These are phyloP conservation scores for Euglossa dilemma DNA, from an alignment of 1,140 invertebrate species.

Conservation along the genomic window DNA sequence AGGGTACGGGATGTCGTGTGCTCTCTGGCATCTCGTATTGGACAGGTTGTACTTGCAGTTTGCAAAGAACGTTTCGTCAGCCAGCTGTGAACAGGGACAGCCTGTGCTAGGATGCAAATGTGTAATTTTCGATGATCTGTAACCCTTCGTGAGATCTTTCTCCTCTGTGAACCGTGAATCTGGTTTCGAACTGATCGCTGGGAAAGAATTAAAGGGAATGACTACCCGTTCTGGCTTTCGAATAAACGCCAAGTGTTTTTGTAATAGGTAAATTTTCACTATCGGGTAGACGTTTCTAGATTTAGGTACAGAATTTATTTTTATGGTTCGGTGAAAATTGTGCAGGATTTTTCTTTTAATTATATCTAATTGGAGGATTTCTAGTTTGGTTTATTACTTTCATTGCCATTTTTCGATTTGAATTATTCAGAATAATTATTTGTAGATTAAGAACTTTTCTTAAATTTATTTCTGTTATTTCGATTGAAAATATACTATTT, in stretches of 20 bases:
- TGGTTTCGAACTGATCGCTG: not conserved
- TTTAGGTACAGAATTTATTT: not conserved
- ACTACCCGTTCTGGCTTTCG: not conserved
- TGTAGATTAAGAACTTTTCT: too few species aligned
- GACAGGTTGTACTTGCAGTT: not conserved
- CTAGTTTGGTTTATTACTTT: too few species aligned
- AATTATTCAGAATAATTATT: too few species aligned
- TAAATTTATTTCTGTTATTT: too few species aligned
- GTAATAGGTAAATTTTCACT: not conserved
- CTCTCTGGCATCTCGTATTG: not conserved
- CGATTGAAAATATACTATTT: too few species aligned
- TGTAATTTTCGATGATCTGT: not conserved
- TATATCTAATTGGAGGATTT: too few species aligned
- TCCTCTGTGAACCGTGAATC: not conserved
- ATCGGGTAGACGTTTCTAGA: not conserved
- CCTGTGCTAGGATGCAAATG: not conserved
- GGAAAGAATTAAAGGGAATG: not conserved
- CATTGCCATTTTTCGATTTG: too few species aligned
- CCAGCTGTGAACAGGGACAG: not conserved
- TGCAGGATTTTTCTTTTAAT: too few species aligned
- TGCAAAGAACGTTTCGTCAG: not conserved
- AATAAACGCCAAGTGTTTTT: not conserved
- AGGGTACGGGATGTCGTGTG: not conserved
- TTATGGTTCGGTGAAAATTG: too few species aligned
- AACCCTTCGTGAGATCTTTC: not conserved